phyloP scores from a whole-genome alignment of 92 coral and sea anemone species.

The Actinernus sp. region DNA sequence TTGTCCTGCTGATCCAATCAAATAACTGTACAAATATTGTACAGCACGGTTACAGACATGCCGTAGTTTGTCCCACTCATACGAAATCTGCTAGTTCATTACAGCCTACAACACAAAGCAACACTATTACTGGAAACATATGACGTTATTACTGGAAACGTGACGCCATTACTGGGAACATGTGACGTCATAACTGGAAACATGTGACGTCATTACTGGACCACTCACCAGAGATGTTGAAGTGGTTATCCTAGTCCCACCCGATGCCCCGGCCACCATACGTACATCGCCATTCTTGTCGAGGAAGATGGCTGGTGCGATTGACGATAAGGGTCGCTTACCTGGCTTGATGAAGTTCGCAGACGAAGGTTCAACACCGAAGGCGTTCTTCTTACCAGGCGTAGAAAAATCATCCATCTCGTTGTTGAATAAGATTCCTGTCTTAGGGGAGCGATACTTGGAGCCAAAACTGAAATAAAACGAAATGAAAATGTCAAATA shows the following conservation, averaged over 20 bases:
- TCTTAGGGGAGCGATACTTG: conserved; percentile 74
- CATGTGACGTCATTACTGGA: no score
- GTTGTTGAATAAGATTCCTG: conserved; percentile 90
- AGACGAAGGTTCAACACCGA: conserved; percentile 85
- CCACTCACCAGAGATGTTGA: conserved; percentile 93
- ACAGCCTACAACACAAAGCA: no score
- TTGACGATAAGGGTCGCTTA: conserved; percentile 95
- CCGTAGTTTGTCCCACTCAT: no score
- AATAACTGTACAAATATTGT: no score
- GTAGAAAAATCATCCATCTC: conserved; percentile 99
- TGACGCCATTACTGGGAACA: no score
- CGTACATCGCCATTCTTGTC: conserved; percentile 68
- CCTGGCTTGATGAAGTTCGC: conserved; percentile 84
- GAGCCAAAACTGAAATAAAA: conserved; percentile 92
- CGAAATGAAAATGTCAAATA: no score
- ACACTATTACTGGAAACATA: no score
- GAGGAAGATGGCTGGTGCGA: conserved; percentile 80
- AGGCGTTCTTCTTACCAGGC: conserved; percentile 82
- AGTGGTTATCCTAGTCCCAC: conserved; percentile 94
- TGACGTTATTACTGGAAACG: no score
- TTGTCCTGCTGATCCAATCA: no score
- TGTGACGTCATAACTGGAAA: no score
- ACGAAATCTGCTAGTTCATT: no score
- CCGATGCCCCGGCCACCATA: conserved; percentile 95
- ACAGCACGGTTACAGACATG: no score